phyloP scores from a whole-genome alignment of 1,140 invertebrate species.

The Brachionus asplanchnoidis region DNA sequence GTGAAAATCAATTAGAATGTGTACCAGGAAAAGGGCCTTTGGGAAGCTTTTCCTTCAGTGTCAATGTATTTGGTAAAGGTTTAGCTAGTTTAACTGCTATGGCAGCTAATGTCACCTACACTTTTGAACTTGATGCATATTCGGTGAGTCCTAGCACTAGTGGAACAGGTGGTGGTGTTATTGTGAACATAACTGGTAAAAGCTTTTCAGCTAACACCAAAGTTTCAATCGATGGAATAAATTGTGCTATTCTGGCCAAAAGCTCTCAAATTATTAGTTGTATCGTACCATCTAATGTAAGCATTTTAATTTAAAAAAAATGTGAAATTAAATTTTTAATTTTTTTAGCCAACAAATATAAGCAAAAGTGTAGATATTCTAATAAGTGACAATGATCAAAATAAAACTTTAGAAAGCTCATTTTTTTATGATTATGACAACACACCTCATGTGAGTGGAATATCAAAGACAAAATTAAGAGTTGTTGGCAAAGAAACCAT shows the following conservation, averaged over 20 bases:
- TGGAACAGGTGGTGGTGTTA: constrained; percentile 43
- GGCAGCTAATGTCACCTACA: background rate
- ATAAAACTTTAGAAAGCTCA: constrained; percentile 39
- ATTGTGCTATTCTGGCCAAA: background rate
- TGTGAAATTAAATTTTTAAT: background rate
- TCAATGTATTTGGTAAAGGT: constrained; percentile 45
- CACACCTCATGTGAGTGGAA: background rate
- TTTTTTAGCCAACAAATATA: constrained; percentile 23
- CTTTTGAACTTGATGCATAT: background rate
- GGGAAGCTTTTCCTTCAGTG: constrained; percentile 45
- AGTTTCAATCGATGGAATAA: background rate
- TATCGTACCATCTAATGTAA: constrained; percentile 42
- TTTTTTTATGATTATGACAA: constrained; percentile 42
- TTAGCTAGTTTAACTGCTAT: background rate
- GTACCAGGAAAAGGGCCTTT: constrained; percentile 45
- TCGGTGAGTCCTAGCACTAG: background rate
- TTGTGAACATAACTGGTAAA: constrained; percentile 45
- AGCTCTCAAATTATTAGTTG: constrained; percentile 44
- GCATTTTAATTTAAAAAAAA: background rate
- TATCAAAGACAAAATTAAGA: background rate
- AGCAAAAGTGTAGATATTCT: constrained; percentile 23
- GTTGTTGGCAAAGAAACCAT: constrained; percentile 43
- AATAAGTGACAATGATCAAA: constrained; percentile 20
- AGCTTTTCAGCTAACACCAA: constrained; percentile 45
- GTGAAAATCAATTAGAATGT: constrained; percentile 45